A percentile compares a stretch with the other conserved stretches of the same genome.
Evolutionary conservation across 1,140 invertebrate species (phyloP).

Genomic region (Cydia pomonella): DNA sequence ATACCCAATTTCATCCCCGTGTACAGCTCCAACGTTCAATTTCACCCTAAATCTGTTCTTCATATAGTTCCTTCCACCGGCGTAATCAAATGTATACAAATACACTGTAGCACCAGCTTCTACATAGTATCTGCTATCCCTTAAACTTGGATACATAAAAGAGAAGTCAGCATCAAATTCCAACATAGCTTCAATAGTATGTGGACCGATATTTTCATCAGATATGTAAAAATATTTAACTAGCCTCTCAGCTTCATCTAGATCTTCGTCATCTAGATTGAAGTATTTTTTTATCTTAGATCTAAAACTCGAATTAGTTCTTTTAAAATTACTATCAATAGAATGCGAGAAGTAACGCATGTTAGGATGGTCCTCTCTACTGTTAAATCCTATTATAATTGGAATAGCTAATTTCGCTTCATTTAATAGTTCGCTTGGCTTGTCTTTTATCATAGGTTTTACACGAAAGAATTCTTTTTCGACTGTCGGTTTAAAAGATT

Average conservation of each 20-base stretch:
- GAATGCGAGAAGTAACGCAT: neutral
- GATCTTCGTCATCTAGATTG: neutral
- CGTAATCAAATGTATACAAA: slow-evolving; percentile 3
- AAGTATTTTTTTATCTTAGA: neutral
- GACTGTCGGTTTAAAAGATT: neutral
- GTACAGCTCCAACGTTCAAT: neutral
- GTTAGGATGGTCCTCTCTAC: neutral
- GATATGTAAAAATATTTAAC: neutral
- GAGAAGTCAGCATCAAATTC: neutral
- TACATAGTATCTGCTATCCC: neutral
- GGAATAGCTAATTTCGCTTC: neutral
- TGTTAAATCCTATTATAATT: slow-evolving; percentile 26
- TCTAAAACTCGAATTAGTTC: neutral
- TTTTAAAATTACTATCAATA: neutral
- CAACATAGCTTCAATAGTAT: neutral
- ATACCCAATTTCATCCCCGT: slow-evolving; percentile 15
- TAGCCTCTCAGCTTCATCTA: neutral
- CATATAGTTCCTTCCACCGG: neutral
- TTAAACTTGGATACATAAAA: neutral
- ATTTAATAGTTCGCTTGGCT: neutral
- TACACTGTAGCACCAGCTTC: neutral
- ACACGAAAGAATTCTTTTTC: neutral
- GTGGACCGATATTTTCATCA: neutral
- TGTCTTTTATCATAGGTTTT: neutral
- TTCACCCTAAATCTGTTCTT: neutral